These are phyloP conservation scores for Euura saliciscinereae DNA, from an alignment of 1,140 invertebrate species.

Conservation along the genomic window DNA sequence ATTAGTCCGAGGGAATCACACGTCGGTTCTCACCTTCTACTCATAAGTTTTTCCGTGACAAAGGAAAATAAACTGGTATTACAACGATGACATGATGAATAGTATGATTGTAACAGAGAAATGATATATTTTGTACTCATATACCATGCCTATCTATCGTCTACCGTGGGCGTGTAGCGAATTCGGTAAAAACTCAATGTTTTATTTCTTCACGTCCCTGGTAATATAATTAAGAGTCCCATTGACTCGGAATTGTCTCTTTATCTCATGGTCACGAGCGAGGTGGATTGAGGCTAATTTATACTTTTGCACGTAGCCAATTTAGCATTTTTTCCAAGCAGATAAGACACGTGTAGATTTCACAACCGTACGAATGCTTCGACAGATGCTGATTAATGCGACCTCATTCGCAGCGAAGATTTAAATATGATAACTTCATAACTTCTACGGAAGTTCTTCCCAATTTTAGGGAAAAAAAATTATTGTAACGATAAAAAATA, in stretches of 20 bases:
- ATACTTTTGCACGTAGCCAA: not conserved
- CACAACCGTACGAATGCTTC: not conserved
- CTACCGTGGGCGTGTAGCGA: not conserved
- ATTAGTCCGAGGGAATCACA: conserved; percentile 93
- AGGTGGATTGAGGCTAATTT: not conserved
- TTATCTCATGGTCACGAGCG: not conserved
- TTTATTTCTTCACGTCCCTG: not conserved
- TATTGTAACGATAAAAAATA: too few relatives aligned
- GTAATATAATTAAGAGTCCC: not conserved
- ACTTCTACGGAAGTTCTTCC: not conserved
- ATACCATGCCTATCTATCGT: not conserved
- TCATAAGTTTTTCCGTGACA: conserved; percentile 66
- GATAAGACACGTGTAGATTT: not conserved
- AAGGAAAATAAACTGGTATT: not conserved
- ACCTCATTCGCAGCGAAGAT: not conserved
- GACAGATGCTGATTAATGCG: not conserved
- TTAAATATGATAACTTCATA: not conserved
- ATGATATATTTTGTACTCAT: not conserved
- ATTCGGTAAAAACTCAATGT: not conserved
- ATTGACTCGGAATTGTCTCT: not conserved
- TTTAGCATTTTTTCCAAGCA: not conserved
- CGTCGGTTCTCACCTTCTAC: conserved; percentile 95
- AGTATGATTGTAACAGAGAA: not conserved
- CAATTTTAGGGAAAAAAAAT: not conserved
- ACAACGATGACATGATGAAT: not conserved